Evolutionary conservation across 2,888 invertebrate species (phyloP).

Genomic region (Hermaeophaga mercurialis): DNA sequence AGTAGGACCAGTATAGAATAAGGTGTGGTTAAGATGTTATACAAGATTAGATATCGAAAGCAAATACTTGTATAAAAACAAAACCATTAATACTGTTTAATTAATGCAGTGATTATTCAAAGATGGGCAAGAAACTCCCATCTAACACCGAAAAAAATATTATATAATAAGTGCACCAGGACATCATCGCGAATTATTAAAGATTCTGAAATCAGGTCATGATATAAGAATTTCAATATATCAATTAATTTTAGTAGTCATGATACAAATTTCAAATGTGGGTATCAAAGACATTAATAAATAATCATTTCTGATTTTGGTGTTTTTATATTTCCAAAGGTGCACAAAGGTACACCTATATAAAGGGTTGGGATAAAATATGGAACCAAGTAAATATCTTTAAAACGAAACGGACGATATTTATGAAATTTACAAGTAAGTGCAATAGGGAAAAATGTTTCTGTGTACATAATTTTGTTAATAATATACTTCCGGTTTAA

Average conservation of each 20-base stretch:
- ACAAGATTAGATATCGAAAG: constrained; percentile 41
- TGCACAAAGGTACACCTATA: too few species aligned
- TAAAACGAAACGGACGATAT: too few species aligned
- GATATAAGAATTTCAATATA: not conserved
- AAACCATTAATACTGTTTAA: constrained; percentile 4
- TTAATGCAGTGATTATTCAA: constrained; percentile 4
- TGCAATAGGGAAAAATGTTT: too few species aligned
- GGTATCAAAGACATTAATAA: too few species aligned
- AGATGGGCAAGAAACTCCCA: not conserved
- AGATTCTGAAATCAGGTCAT: not conserved
- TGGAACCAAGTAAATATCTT: too few species aligned
- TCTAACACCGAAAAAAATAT: not conserved
- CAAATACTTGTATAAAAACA: constrained; percentile 27
- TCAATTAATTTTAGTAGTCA: not conserved
- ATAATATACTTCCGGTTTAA: too few species aligned
- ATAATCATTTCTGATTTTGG: too few species aligned
- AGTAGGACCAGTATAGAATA: constrained; percentile 19
- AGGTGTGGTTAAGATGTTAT: constrained; percentile 40
- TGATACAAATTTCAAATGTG: too few species aligned
- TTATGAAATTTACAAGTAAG: too few species aligned
- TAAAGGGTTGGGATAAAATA: too few species aligned
- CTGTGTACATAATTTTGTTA: too few species aligned
- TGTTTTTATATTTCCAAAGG: too few species aligned
- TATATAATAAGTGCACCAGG: not conserved
- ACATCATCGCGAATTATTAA: not conserved